Evolutionary conservation across 1,140 invertebrate genomes (phyloP), one percentile per base, ranked within the genome.

Genomic region (Homalodisca vitripennis): DNA sequence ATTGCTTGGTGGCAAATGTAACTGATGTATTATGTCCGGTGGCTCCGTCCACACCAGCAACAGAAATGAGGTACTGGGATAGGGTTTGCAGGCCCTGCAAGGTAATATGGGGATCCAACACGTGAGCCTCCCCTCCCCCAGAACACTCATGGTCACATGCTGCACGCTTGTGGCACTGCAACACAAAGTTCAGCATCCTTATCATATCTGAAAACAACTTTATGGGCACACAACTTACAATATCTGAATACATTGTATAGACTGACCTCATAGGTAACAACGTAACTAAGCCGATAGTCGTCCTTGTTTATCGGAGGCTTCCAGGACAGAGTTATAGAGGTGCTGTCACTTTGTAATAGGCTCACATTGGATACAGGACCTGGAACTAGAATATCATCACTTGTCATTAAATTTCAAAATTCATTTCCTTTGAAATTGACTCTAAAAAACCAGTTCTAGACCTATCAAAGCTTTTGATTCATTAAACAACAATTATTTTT

Each of bases 251-350:
- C 34, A 53, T 14, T 53, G 48, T 53, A 53, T 60, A 12, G 17
- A 51, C 55, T 3, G 3, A 66, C 63, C 63, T 66, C 3, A 26
- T 66, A 66, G 20, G 41, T 22, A 14, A 66, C 63, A 46, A 66
- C 17, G 22, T 46, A 66, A 24, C 10, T 66, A 10, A 66, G 2
- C 2, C 14, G 2, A 27, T 46, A 66, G 31, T 22, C 2, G 10
- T 66, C 34, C 17, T 46, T 41, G 20, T 66, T 34, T 31, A 17
- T 13, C 14, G 63, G 63, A 66, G 63, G 32, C 1, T 20, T 46
- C 63, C 63, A 66, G 20, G 32, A n/a, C 1, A 66, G 30, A 1
- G 32, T 41, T n/a, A 66, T 32, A 24, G 32, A 46, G n/a, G 32
- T 13, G 34, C 26, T 13, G 1, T 31, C 30, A 14, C 32, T 17